Evolutionary conservation across 2,113 vertebrate species (phyloP).

Genomic region (Rhineura floridana): DNA sequence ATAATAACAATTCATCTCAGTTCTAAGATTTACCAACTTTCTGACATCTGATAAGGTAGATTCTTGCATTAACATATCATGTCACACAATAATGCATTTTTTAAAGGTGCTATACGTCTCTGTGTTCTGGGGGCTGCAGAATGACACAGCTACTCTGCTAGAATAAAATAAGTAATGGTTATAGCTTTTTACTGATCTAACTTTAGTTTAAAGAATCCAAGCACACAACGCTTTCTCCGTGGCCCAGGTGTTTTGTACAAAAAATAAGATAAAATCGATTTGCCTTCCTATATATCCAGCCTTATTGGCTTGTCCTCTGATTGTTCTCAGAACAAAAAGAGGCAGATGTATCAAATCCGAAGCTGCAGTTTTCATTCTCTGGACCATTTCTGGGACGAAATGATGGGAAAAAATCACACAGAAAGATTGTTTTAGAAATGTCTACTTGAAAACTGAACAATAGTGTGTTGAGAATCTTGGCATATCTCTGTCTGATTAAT

Average conservation of each 20-base stretch:
- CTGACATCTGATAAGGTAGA: not conserved
- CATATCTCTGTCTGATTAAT: not conserved
- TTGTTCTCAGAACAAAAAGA: not conserved
- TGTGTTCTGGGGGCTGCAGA: not conserved
- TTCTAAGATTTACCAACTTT: not conserved
- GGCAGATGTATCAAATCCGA: not conserved
- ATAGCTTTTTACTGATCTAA: not conserved
- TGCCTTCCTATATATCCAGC: not conserved
- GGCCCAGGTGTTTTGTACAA: constrained; percentile 14
- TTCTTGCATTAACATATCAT: not conserved
- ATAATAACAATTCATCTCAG: too few species aligned
- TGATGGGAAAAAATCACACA: not conserved
- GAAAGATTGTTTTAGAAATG: not conserved
- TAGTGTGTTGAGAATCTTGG: not conserved
- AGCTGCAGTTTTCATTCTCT: not conserved
- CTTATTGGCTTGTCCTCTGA: not conserved
- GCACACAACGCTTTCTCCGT: not conserved
- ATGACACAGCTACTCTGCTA: not conserved
- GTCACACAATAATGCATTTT: not conserved
- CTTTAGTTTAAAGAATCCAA: not conserved
- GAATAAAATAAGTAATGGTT: not conserved
- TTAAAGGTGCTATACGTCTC: not conserved
- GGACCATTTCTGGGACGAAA: not conserved
- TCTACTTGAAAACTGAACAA: not conserved
- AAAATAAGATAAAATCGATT: constrained; percentile 34